phyloP scores from a whole-genome alignment of 2,113 vertebrate genomes.

The Salvelinus fontinalis region DNA sequence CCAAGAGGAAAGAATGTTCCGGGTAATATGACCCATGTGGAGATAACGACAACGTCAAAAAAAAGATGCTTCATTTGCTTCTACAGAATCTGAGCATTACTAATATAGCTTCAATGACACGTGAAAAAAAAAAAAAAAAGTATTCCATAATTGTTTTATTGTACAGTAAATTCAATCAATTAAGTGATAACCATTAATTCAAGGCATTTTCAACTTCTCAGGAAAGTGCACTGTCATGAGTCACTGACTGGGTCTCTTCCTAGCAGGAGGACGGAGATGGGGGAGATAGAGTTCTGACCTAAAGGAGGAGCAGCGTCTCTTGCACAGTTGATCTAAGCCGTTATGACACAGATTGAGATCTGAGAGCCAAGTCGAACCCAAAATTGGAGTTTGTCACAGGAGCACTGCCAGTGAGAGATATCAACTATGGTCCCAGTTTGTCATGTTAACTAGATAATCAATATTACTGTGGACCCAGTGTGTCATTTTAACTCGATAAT shows the following conservation, averaged over 20 bases:
- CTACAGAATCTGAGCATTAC: neutral
- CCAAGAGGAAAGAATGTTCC: slow-evolving; percentile 5
- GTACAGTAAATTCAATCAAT: neutral
- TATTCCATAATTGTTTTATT: no score
- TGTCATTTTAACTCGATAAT: slow-evolving; percentile 23
- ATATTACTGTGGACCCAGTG: neutral
- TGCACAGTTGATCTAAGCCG: neutral
- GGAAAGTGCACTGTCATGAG: neutral
- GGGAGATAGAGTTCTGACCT: neutral
- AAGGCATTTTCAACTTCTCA: neutral
- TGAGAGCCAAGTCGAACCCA: neutral
- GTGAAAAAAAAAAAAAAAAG: no score
- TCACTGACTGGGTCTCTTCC: neutral
- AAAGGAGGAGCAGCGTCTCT: neutral
- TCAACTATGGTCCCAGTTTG: slow-evolving; percentile 5
- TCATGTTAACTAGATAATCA: slow-evolving; percentile 20
- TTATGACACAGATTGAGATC: slow-evolving; percentile 19
- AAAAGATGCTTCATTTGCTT: neutral
- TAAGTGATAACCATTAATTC: neutral
- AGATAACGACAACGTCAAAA: slow-evolving; percentile 11
- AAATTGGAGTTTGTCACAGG: slow-evolving; percentile 6
- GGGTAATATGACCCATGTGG: slow-evolving; percentile 20
- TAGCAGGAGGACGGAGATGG: neutral
- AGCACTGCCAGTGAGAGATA: slow-evolving; percentile 2
- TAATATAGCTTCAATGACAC: neutral